A percentile compares a stretch with the other conserved stretches of the same genome.
Conservation (phyloP, 53 echinoderm and acorn worm species). For the Henricia sp. region DNA sequence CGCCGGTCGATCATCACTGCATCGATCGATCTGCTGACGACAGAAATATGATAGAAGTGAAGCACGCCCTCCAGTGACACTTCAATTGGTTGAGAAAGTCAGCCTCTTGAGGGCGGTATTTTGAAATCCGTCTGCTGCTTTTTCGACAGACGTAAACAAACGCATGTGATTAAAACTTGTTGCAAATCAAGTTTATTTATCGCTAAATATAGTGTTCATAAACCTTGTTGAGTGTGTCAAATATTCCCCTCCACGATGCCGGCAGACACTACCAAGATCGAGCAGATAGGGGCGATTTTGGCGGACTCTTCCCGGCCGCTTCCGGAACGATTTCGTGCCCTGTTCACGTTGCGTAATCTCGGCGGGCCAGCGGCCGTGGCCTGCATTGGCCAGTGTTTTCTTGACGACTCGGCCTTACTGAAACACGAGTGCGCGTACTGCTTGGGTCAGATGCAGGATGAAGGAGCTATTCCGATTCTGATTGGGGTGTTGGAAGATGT, state of each 20-base stretch:
- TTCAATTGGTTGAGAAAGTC: no score
- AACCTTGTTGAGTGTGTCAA: no score
- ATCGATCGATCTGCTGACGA: no score
- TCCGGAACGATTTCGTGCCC: slow-evolving; percentile 90
- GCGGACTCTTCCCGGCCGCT: slow-evolving; percentile 70
- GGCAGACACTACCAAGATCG: slow-evolving; percentile 34
- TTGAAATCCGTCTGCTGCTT: no score
- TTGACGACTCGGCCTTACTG: slow-evolving; percentile 83
- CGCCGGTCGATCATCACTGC: no score
- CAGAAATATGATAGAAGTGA: no score
- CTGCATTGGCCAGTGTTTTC: slow-evolving; percentile 75
- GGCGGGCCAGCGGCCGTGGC: slow-evolving; percentile 84
- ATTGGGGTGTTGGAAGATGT: slow-evolving; percentile 74
- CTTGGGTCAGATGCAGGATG: slow-evolving; percentile 97
- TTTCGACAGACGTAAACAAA: no score
- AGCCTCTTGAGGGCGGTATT: no score
- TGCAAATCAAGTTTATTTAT: no score
- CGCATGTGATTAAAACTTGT: no score
- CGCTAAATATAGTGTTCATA: no score
- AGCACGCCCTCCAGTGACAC: no score
- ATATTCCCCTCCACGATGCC: slow-evolving; percentile 59
- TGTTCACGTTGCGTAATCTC: slow-evolving; percentile 91
- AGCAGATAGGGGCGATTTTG: slow-evolving; percentile 75
- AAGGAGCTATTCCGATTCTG: slow-evolving; percentile 78
- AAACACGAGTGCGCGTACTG: slow-evolving; percentile 98